These are phyloP conservation scores for Invenusta paracnida DNA, from an alignment of 2,888 invertebrate genomes.

Conservation along the genomic window DNA sequence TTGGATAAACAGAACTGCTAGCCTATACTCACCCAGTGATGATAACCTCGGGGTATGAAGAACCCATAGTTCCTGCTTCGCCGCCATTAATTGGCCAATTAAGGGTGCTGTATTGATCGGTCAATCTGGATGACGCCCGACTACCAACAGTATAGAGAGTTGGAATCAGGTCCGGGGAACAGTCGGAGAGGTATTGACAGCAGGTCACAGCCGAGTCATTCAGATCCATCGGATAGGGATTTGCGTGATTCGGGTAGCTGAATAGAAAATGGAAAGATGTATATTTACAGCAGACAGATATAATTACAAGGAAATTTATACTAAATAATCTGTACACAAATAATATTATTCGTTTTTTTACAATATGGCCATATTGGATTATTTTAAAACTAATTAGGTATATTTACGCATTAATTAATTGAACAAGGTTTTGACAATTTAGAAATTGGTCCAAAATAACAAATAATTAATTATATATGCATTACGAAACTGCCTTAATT, in stretches of 20 bases:
- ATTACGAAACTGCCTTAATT: too few species aligned
- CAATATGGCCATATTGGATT: too few species aligned
- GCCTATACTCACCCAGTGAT: conserved; percentile 75
- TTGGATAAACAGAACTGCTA: background rate
- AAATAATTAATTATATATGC: too few species aligned
- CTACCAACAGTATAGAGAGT: conserved; percentile 87
- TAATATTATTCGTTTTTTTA: too few species aligned
- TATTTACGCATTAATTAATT: too few species aligned
- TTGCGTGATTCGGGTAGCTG: conserved; percentile 93
- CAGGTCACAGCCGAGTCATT: conserved; percentile 97
- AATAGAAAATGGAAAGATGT: too few species aligned
- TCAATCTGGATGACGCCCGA: conserved; percentile 40
- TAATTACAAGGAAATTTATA: too few species aligned
- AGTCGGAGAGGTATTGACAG: conserved; percentile 92
- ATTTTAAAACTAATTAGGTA: too few species aligned
- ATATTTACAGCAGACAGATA: too few species aligned
- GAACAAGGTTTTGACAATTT: too few species aligned
- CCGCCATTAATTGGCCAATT: conserved; percentile 96
- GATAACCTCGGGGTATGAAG: conserved; percentile 94
- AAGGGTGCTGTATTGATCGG: conserved; percentile 50
- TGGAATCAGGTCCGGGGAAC: conserved; percentile 92
- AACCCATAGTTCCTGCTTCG: conserved; percentile 87
- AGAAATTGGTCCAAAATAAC: too few species aligned
- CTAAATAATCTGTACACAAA: too few species aligned
- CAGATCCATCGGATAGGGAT: conserved; percentile 98